Base-by-base conservation (phyloP, 2,888 invertebrate genomes). In the Adelphocoris suturalis region DNA sequence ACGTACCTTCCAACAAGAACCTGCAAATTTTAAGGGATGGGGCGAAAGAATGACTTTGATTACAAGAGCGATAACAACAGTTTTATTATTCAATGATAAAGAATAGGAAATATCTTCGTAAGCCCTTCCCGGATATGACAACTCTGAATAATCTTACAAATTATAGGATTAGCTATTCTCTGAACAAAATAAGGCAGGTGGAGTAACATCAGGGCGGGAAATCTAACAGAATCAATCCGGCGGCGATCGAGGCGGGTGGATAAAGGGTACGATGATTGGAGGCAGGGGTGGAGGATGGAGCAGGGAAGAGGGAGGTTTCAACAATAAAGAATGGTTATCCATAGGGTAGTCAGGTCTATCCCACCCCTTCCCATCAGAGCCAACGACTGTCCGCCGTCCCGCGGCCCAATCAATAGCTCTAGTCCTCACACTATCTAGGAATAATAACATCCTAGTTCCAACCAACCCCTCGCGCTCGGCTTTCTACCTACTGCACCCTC, bases 261-360 rank as follows among this genome's bases (percentile, higher is more conserved):
- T 46, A 78, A 78, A 78, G 78, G 46, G 78, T 68, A 16, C 12
- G 37, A 78, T 46, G 78, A n/a, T n/a, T 27, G 19, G 23, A 75
- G 37, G 3, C 7, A 37, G 76, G 11, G 76, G 23, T 37, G 9
- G 47, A 16, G 37, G 47, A 12, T 76, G 76, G 28, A 28, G 76
- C 5, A 28, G 28, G 4, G 46, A 4, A 19, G 19, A 27, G 28
- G 27, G 76, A 37, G 76, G 76, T 37, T 76, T 76, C 37, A 16
- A 78, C 78, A 78, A 78, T 78, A 78, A 78, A 78, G 78, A 78
- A 78, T 78, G 78, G 78, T 78, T 78, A 78, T 46, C 78, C 78
- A 78, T 78, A 37, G 78, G 78, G 46, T 11, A 78, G 76, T 47
- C 47, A 78, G 78, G 47, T 46, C 78, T 78, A 78, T 78, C 78